phyloP scores from a whole-genome alignment of 2,888 invertebrate species.

The Melangyna quadrimaculata region DNA sequence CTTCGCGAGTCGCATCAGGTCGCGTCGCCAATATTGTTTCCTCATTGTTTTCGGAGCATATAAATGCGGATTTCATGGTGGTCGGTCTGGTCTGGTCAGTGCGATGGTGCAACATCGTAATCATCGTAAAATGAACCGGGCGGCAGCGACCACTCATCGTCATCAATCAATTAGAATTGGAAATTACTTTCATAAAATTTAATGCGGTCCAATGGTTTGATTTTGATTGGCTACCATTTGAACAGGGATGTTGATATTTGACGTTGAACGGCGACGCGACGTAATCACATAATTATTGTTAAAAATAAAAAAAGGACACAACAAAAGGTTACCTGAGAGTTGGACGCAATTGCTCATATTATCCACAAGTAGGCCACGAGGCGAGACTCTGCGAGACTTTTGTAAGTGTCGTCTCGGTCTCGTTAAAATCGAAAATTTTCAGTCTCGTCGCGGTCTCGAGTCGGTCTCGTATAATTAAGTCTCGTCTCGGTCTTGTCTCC shows the following conservation, averaged over 20 bases:
- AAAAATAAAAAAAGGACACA: neutral
- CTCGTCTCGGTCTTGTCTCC: too few species aligned
- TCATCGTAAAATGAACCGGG: conserved; percentile 48
- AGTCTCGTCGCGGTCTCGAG: too few species aligned
- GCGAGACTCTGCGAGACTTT: too few species aligned
- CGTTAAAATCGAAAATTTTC: too few species aligned
- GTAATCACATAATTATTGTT: neutral
- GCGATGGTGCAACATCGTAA: conserved; percentile 42
- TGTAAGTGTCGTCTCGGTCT: too few species aligned
- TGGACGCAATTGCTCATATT: neutral
- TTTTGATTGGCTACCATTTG: conserved; percentile 18
- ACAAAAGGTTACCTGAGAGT: neutral
- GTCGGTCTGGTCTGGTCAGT: too few species aligned
- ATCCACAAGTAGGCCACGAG: too few species aligned
- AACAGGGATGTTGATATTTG: neutral
- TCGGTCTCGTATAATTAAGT: too few species aligned
- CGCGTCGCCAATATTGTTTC: conserved; percentile 8
- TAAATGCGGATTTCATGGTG: neutral
- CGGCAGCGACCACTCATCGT: conserved; percentile 53
- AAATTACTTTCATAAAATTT: conserved; percentile 55
- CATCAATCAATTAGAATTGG: conserved; percentile 65
- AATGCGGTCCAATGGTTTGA: conserved; percentile 42
- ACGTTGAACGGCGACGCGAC: neutral
- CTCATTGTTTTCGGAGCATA: neutral
- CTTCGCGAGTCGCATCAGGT: too few species aligned